Conservation (phyloP, 2,113 vertebrate species). For the Phaethornis superciliosus region DNA sequence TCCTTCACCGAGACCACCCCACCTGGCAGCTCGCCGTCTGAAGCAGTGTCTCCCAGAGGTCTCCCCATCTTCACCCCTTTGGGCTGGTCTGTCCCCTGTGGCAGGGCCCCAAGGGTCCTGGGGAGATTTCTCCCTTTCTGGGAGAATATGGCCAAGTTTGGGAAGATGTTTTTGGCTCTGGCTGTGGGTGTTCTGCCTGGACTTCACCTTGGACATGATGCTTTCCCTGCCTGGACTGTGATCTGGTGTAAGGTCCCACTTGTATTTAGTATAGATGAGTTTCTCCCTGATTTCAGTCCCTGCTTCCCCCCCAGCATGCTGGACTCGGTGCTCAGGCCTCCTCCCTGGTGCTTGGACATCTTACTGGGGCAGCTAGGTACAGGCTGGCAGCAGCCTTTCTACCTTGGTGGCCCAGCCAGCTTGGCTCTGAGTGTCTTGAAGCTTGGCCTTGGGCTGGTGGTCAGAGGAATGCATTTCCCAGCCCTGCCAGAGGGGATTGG, state of each 20-base stretch:
- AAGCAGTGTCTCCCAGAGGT: background rate
- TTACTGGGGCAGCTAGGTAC: background rate
- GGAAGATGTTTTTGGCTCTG: background rate
- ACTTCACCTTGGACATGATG: background rate
- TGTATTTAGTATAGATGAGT: background rate
- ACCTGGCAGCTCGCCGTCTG: background rate
- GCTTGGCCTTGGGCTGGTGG: background rate
- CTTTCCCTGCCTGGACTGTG: background rate
- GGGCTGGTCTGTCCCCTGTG: background rate
- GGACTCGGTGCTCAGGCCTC: background rate
- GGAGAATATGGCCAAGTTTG: background rate
- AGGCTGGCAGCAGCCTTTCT: background rate
- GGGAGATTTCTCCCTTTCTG: background rate
- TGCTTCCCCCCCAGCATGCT: accelerated
- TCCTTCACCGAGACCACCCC: background rate
- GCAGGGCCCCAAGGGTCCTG: background rate
- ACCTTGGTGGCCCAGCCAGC: background rate
- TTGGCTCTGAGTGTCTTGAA: background rate
- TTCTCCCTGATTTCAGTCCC: background rate
- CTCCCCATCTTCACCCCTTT: background rate
- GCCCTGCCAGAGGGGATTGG: background rate
- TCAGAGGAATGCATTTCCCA: background rate
- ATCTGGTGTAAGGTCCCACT: background rate
- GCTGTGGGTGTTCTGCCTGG: background rate
- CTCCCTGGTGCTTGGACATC: background rate